Conservation (phyloP, 2,888 invertebrate genomes). For the Cantharis nigra region DNA sequence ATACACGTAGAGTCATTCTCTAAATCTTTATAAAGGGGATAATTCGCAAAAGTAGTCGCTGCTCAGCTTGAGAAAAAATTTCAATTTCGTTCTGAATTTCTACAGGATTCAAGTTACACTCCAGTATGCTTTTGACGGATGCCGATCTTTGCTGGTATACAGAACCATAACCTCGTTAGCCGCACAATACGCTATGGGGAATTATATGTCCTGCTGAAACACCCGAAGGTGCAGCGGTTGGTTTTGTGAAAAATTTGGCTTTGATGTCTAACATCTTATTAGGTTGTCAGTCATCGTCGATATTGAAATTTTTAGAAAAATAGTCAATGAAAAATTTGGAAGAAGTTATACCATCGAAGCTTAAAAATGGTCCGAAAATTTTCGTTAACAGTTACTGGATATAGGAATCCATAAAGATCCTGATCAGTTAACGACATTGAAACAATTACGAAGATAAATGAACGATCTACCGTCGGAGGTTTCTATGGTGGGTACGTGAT, state of each 20-base stretch:
- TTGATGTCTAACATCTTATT: conserved; percentile 99
- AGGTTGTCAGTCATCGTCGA: conserved; percentile 98
- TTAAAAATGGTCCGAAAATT: conserved; percentile 98
- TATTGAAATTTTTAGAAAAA: conserved; percentile 99
- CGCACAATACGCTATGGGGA: conserved; percentile 99
- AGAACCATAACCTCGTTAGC: conserved; percentile 96
- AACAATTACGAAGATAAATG: conserved; percentile 95
- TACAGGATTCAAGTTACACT: too few relatives aligned
- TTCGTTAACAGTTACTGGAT: conserved; percentile 99
- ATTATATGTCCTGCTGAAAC: conserved; percentile 99
- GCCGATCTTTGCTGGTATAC: too few relatives aligned
- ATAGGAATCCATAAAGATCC: conserved; percentile 98
- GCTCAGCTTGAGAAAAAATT: too few relatives aligned
- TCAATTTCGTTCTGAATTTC: too few relatives aligned
- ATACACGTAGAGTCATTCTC: conserved; percentile 51
- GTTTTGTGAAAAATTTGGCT: conserved; percentile 97
- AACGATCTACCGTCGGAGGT: conserved; percentile 48
- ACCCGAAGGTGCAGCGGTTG: conserved; percentile 96
- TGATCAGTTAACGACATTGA: conserved; percentile 95
- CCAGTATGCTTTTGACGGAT: too few relatives aligned
- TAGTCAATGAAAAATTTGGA: conserved; percentile 99
- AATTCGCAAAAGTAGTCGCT: too few relatives aligned
- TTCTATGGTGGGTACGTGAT: too few relatives aligned
- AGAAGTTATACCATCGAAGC: conserved; percentile 98
- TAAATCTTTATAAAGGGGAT: too few relatives aligned